Base-by-base conservation (phyloP, 2,797 vertebrate species). In the Serranus cabrilla region DNA sequence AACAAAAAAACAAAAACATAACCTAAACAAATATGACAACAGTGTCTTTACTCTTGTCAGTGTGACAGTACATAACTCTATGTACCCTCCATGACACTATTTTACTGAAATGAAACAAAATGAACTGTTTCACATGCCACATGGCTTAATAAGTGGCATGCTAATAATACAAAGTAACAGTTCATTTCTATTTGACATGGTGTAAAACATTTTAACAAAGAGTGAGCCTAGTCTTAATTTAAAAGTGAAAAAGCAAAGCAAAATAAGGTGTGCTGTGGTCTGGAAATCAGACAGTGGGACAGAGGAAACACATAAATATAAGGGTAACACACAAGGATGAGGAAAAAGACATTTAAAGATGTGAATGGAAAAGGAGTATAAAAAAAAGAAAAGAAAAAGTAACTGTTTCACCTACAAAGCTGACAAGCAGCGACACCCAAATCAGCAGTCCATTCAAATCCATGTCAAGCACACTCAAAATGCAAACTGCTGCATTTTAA, bases 1-100 rank as follows among this genome's bases (percentile, higher is more conserved):
- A 70, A 76, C 72, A 34, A 34, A 90, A 86, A 92, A 88, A 90
- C 92, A 93, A 95, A 95, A 90, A 92, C 89, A 92, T 89, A 13
- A 84, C 25, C 68, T 77, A 87, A 87, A 90, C 83, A 93, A 91
- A 95, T 77, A 87, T 69, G 81, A 84, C 71, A 83, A 80, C 76
- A 91, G 51, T 49, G 7, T 27, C 12, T 7, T 21, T 11, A 39
- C 57, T 72, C 66, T 76, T 63, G 77, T 80, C 69, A 64, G 42
- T 61, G 65, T 70, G 64, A 71, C n/a, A 31, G 20, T 47, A 58
- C 2, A 57, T n/a, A 37, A 66, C 47, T 63, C n/a, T n/a, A n/a
- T n/a, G n/a, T n/a, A n/a, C n/a, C n/a, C n/a, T n/a, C n/a, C n/a
- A n/a, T 9, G 10, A 73, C 2, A 46, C 45, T 12, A 52, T 34